These are phyloP conservation scores for Oligia strigilis DNA, from an alignment of 2,888 invertebrate genomes.

Conservation along the genomic window DNA sequence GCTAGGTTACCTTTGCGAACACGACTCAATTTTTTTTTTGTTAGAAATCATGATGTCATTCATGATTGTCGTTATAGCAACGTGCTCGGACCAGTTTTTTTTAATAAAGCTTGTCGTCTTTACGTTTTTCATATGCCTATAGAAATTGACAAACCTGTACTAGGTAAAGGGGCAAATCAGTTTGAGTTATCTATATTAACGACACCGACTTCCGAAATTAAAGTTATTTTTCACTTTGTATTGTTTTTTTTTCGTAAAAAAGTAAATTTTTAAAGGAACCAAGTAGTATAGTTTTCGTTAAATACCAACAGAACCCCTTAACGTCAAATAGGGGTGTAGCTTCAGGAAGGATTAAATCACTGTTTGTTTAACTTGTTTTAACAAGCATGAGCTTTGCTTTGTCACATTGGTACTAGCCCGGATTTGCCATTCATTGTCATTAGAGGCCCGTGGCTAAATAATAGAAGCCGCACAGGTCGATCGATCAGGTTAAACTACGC, in stretches of 20 bases:
- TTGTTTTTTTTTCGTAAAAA: too few species aligned
- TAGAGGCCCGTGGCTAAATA: too few species aligned
- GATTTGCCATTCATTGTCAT: too few species aligned
- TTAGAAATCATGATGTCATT: constrained; percentile 28
- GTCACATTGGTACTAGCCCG: too few species aligned
- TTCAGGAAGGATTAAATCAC: neutral
- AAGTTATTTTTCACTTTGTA: too few species aligned
- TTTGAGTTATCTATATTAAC: neutral
- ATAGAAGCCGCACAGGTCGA: too few species aligned
- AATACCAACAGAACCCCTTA: neutral
- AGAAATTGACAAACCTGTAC: neutral
- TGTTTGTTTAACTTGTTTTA: too few species aligned
- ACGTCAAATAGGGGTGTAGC: neutral
- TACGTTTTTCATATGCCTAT: neutral
- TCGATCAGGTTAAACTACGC: too few species aligned
- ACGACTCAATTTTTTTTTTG: neutral
- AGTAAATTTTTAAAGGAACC: neutral
- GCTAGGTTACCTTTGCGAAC: neutral
- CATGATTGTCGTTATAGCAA: neutral
- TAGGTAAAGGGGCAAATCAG: neutral
- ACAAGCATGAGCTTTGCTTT: too few species aligned
- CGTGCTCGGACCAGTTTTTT: neutral
- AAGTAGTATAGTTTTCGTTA: neutral
- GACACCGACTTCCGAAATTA: too few species aligned
- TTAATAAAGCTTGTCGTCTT: neutral